Conservation (phyloP, 2,888 invertebrate species). For the Ophioninae sp. region DNA sequence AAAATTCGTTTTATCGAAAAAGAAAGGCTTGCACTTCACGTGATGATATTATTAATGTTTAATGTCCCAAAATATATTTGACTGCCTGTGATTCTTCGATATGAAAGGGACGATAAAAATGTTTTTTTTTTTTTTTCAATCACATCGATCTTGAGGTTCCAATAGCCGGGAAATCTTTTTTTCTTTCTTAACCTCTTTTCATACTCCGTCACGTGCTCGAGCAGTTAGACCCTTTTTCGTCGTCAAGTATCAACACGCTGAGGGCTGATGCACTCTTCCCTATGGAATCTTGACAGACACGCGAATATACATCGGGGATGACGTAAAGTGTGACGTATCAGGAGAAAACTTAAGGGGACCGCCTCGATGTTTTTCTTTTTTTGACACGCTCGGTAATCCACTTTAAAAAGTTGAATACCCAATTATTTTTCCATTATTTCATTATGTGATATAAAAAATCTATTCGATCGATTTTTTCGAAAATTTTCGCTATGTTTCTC, state of each 20-base stretch:
- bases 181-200: constrained; percentile 44
- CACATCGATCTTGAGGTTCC: constrained; percentile 31
- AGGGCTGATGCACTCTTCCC: constrained; percentile 26
- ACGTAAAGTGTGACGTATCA: constrained; percentile 52
- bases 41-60: not conserved
- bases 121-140: constrained; percentile 1
- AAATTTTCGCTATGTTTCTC: not conserved
- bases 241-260: constrained; percentile 23
- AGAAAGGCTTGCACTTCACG: not conserved
- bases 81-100: constrained; percentile 2
- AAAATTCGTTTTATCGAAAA: not conserved
- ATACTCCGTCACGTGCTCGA: constrained; percentile 8
- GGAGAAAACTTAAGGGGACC: constrained; percentile 10
- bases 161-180: constrained; percentile 30
- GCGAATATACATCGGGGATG: constrained; percentile 28
- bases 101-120: constrained; percentile 28
- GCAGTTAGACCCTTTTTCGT: constrained; percentile 43
- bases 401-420: not conserved
- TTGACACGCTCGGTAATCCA: not conserved
- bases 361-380: not conserved
- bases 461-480: too few species aligned
- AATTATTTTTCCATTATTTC: not conserved
- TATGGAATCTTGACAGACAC: constrained; percentile 43
- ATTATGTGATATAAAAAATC: not conserved
- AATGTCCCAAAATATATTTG: constrained; percentile 2